Conservation (phyloP, 2,113 vertebrate genomes). For the Phainopepla nitens region DNA sequence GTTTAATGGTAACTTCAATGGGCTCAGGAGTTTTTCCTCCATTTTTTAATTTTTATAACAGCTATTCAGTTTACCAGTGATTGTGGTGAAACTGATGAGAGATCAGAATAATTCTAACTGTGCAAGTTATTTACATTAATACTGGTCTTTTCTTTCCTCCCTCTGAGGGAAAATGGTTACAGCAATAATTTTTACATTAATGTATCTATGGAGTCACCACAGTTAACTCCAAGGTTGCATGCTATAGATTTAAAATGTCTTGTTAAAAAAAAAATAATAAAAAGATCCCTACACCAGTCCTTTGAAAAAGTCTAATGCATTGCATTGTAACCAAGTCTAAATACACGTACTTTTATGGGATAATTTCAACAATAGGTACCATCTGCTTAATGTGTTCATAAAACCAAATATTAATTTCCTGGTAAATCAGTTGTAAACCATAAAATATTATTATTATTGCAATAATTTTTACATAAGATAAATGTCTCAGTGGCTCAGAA, state of each 20-base stretch:
- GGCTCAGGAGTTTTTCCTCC: not conserved
- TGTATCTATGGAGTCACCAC: not conserved
- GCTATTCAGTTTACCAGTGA: not conserved
- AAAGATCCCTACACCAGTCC: not conserved
- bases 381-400: constrained; percentile 51
- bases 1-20: not conserved
- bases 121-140: not conserved
- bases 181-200: not conserved
- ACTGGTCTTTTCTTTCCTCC: not conserved
- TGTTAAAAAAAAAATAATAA: not conserved
- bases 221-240: not conserved
- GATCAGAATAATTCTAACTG: not conserved
- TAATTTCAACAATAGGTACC: constrained; percentile 28
- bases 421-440: constrained; percentile 13
- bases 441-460: constrained; percentile 39
- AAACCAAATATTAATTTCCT: constrained; percentile 57
- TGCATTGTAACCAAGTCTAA: not conserved
- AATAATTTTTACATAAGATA: constrained; percentile 13
- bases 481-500: constrained; percentile 3
- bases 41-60: not conserved
- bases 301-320: not conserved
- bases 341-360: not conserved
- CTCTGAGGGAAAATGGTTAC: not conserved
- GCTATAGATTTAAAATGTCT: not conserved
- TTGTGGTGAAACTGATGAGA: not conserved